A percentile compares a stretch with the other conserved stretches of the same genome.
Evolutionary conservation across 2,797 vertebrate genomes (phyloP).

Genomic region (Cyclura pinguis): DNA sequence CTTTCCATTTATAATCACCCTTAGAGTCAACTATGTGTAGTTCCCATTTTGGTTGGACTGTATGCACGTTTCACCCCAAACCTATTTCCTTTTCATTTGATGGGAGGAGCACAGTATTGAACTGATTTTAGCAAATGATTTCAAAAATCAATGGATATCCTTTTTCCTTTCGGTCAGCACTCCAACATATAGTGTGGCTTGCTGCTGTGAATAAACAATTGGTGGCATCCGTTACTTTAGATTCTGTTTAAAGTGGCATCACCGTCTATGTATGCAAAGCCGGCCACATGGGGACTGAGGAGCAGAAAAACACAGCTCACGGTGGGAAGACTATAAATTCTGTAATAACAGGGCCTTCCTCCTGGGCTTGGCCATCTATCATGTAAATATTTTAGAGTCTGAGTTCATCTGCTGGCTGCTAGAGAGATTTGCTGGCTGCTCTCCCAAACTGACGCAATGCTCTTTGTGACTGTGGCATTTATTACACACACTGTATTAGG

Average conservation of each 20-base stretch:
- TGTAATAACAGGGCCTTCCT: conserved; percentile 54
- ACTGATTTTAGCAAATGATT: background rate
- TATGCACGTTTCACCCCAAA: background rate
- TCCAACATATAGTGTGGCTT: fast-evolving
- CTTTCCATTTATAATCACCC: too few relatives aligned
- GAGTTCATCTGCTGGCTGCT: conserved; percentile 70
- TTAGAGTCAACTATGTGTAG: too few relatives aligned
- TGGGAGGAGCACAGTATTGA: background rate
- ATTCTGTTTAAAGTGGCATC: background rate
- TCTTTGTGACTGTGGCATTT: conserved; percentile 55
- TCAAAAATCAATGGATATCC: background rate
- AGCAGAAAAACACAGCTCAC: conserved; percentile 34
- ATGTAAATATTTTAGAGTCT: conserved; percentile 65
- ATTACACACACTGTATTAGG: conserved; percentile 55
- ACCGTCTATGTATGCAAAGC: conserved; percentile 14
- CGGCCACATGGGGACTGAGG: conserved; percentile 40
- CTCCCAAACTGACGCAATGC: conserved; percentile 62
- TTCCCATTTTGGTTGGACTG: background rate
- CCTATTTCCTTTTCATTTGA: background rate
- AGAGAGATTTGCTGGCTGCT: conserved; percentile 56
- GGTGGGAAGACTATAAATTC: conserved; percentile 43
- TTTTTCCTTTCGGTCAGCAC: fast-evolving
- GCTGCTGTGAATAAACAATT: fast-evolving
- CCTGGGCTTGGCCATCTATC: conserved; percentile 64
- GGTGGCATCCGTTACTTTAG: background rate